Percentiles rank a stretch among this genome's conserved stretches.
phyloP scores from a whole-genome alignment of 2,888 invertebrate species.

The Melieria picta region DNA sequence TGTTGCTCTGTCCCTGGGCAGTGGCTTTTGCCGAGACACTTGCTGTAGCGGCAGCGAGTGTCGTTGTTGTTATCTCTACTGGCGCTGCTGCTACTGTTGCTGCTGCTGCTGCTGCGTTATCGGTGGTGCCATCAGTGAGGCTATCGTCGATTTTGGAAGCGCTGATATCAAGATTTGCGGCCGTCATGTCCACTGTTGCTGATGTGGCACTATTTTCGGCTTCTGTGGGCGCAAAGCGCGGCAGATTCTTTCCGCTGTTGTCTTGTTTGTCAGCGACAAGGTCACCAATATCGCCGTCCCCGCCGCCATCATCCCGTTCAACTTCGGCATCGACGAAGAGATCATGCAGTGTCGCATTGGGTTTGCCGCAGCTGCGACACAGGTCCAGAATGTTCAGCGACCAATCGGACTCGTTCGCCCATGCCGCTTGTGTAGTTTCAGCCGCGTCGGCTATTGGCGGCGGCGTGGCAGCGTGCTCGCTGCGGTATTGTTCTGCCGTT shows the following conservation, averaged over 20 bases:
- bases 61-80: background rate
- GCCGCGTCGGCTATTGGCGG: conserved; percentile 14
- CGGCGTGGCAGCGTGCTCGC: background rate
- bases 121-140: background rate
- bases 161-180: too few species aligned
- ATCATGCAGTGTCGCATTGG: conserved; percentile 46
- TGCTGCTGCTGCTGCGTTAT: background rate
- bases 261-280: too few species aligned
- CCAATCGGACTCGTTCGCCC: conserved; percentile 23
- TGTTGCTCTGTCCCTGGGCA: conserved; percentile 43
- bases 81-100: background rate
- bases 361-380: conserved; percentile 49
- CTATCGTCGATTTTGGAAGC: too few species aligned
- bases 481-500: background rate
- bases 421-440: conserved; percentile 11
- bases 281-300: too few species aligned
- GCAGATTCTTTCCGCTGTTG: too few species aligned
- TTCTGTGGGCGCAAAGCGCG: too few species aligned
- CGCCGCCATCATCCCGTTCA: background rate
- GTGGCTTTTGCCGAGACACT: conserved; percentile 30
- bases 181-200: too few species aligned
- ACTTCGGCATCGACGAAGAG: conserved; percentile 36
- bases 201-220: too few species aligned
- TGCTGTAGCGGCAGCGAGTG: conserved; percentile 14
- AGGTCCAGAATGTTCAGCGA: conserved; percentile 41